Percentiles rank a stretch among this genome's conserved stretches.
Conservation (phyloP, 2,797 vertebrate species). For the Xenopus petersii region DNA sequence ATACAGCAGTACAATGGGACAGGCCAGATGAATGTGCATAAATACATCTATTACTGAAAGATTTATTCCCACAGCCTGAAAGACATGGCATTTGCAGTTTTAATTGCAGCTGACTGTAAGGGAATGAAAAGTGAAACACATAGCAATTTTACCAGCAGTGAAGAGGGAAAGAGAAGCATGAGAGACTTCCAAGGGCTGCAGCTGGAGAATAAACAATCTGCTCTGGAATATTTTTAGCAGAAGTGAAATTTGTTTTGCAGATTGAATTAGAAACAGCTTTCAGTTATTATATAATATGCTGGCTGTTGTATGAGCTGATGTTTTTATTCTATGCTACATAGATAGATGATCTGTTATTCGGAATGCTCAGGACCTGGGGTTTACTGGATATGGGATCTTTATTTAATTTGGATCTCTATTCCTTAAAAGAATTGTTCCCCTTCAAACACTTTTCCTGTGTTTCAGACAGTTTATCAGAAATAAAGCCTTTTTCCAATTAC, state of each 20-base stretch:
- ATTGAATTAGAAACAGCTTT: background rate
- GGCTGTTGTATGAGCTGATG: background rate
- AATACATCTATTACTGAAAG: conserved; percentile 3
- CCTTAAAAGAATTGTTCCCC: no score
- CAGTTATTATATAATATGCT: background rate
- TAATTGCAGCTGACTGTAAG: background rate
- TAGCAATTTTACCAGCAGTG: conserved; percentile 19
- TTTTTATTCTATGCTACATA: background rate
- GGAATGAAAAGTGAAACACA: background rate
- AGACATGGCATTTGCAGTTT: background rate
- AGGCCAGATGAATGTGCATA: background rate
- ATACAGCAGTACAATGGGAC: background rate
- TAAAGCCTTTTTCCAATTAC: no score
- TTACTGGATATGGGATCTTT: no score
- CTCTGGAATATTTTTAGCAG: background rate
- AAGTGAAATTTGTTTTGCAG: background rate
- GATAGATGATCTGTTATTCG: no score
- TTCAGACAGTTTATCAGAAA: no score
- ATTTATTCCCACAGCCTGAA: background rate
- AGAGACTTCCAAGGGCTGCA: conserved; percentile 17
- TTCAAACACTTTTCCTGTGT: no score
- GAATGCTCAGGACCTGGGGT: no score
- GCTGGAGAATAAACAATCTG: background rate
- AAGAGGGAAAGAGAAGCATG: background rate
- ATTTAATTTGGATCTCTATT: no score